Conservation (phyloP, 1,140 invertebrate genomes). For the Drosophila subobscura region DNA sequence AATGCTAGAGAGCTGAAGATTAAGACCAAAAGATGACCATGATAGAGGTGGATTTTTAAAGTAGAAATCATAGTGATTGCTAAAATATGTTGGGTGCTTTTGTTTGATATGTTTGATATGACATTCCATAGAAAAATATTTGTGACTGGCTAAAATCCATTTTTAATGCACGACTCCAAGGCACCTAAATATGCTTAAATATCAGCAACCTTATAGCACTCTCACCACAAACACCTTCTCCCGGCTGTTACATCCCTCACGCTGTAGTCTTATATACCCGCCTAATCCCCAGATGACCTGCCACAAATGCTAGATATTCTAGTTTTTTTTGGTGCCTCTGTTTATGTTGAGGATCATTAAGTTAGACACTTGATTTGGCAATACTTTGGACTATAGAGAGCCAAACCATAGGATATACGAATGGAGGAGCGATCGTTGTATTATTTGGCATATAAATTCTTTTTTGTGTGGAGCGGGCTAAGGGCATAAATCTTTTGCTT, state of each 20-base stretch:
- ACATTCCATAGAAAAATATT: slow-evolving; percentile 13
- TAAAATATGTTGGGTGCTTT: too few relatives aligned
- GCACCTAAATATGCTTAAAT: too few relatives aligned
- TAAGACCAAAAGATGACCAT: too few relatives aligned
- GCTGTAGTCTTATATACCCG: too few relatives aligned
- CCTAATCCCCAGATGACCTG: too few relatives aligned
- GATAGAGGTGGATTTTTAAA: too few relatives aligned
- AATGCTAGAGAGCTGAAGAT: neutral
- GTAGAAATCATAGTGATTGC: too few relatives aligned
- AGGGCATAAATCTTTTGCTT: slow-evolving; percentile 71
- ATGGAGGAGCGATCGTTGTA: slow-evolving; percentile 51
- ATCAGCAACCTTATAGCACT: too few relatives aligned
- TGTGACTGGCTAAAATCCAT: neutral
- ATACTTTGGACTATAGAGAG: slow-evolving; percentile 40
- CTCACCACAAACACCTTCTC: too few relatives aligned
- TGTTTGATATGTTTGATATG: too few relatives aligned
- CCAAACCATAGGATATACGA: slow-evolving; percentile 4
- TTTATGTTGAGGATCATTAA: slow-evolving; percentile 80
- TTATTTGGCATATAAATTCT: slow-evolving; percentile 79
- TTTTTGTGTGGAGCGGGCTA: slow-evolving; percentile 36
- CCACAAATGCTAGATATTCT: slow-evolving; percentile 19
- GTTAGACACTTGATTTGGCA: slow-evolving; percentile 81
- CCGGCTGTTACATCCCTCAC: too few relatives aligned
- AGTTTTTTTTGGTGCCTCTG: slow-evolving; percentile 40
- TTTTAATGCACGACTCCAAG: too few relatives aligned